These are phyloP conservation scores for Leptopterna dolabrata DNA, from an alignment of 2,888 invertebrate genomes.

Conservation along the genomic window DNA sequence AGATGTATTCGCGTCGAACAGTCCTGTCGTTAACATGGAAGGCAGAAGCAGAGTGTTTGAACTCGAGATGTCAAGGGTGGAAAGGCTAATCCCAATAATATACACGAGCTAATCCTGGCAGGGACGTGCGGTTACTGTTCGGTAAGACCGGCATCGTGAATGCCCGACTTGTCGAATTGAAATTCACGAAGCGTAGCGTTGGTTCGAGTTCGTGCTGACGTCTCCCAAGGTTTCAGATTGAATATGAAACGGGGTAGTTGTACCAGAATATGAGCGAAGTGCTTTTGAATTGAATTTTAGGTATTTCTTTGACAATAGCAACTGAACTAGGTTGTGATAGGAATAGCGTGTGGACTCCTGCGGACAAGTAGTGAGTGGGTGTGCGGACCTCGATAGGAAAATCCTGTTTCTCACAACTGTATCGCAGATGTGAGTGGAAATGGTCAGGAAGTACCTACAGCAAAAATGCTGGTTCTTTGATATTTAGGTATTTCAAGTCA, in stretches of 20 bases:
- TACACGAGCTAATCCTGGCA: not conserved
- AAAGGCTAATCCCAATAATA: not conserved
- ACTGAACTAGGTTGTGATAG: too few species aligned
- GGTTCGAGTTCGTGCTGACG: not conserved
- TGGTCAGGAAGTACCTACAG: too few species aligned
- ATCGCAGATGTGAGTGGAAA: too few species aligned
- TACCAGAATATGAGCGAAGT: too few species aligned
- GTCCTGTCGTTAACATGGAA: not conserved
- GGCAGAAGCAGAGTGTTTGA: not conserved
- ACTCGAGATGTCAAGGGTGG: not conserved
- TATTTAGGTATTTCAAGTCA: too few species aligned
- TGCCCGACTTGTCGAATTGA: not conserved
- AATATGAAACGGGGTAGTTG: not conserved
- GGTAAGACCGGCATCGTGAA: not conserved
- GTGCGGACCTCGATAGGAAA: too few species aligned
- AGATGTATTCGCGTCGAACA: not conserved
- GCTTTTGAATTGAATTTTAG: too few species aligned
- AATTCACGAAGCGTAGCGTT: not conserved
- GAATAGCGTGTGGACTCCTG: too few species aligned
- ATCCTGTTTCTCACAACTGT: too few species aligned
- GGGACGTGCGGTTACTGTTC: not conserved
- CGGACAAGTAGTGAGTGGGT: too few species aligned
- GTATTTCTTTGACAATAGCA: too few species aligned
- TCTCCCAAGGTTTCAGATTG: not conserved
- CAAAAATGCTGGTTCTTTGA: too few species aligned